Percentiles rank a stretch among this genome's conserved stretches.
phyloP scores from a whole-genome alignment of 2,113 vertebrate species.

The Lanius collurio region DNA sequence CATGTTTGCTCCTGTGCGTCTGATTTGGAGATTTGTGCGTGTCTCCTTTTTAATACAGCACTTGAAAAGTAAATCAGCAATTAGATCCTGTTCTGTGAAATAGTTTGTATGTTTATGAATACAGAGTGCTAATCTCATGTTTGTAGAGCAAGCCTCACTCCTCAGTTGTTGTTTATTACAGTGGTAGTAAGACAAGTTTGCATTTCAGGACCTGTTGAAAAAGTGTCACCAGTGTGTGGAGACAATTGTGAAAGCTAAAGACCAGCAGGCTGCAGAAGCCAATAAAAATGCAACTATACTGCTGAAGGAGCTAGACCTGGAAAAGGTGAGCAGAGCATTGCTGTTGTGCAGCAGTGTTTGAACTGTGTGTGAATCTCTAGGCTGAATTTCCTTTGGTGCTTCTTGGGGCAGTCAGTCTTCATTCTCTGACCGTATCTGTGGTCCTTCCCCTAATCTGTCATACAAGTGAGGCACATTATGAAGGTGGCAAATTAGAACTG shows the following conservation, averaged over 20 bases:
- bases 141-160: background rate
- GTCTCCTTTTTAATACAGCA: background rate
- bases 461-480: background rate
- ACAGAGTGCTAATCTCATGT: background rate
- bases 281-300: slow-evolving; percentile 99
- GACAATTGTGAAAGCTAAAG: slow-evolving; percentile 99
- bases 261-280: slow-evolving; percentile 98
- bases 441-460: background rate
- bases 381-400: background rate
- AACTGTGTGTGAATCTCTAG: background rate
- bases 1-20: rapidly evolving
- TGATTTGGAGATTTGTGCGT: background rate
- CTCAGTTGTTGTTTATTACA: background rate
- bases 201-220: slow-evolving; percentile 90
- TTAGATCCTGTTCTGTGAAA: background rate
- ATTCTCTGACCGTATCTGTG: background rate
- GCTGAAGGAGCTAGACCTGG: slow-evolving; percentile 95
- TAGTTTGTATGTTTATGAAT: background rate
- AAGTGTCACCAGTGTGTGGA: slow-evolving; percentile 99
- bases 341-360: rapidly evolving
- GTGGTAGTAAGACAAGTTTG: background rate
- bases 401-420: background rate
- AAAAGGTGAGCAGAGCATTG: slow-evolving; percentile 82
- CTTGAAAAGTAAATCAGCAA: background rate
- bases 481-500: background rate